Evolutionary conservation across 1,140 invertebrate genomes (phyloP).

Genomic region (Lutraria rhynchaena): DNA sequence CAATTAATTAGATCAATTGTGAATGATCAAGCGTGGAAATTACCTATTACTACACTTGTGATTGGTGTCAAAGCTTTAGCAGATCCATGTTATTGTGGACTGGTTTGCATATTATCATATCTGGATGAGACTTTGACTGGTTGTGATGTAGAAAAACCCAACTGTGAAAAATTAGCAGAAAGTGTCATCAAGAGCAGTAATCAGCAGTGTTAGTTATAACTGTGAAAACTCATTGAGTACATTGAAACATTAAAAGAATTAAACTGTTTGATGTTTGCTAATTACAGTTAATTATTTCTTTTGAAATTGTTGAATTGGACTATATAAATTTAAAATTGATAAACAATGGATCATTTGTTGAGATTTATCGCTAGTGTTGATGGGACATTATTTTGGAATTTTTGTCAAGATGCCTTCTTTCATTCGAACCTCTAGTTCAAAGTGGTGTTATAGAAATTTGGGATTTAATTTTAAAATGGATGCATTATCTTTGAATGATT

Average conservation of each 20-base stretch:
- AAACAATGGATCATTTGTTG: slow-evolving; percentile 26
- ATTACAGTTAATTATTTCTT: not conserved
- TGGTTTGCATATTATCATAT: slow-evolving; percentile 12
- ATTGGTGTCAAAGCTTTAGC: slow-evolving; percentile 23
- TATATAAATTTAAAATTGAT: slow-evolving; percentile 1
- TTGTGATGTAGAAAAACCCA: not conserved
- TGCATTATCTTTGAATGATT: slow-evolving; percentile 13
- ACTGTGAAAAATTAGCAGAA: slow-evolving; percentile 30
- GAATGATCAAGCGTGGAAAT: slow-evolving; percentile 17
- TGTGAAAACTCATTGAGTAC: not conserved
- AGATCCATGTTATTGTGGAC: slow-evolving; percentile 17
- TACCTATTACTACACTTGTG: slow-evolving; percentile 16
- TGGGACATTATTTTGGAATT: no score
- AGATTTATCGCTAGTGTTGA: not conserved
- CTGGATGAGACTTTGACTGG: not conserved
- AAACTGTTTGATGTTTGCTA: not conserved
- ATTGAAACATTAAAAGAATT: not conserved
- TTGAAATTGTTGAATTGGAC: not conserved
- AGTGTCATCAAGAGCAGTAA: slow-evolving; percentile 32
- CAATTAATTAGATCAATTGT: slow-evolving; percentile 3
- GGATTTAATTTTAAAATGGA: slow-evolving; percentile 15
- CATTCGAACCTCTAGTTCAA: not conserved
- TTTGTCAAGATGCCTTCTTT: slow-evolving; percentile 12
- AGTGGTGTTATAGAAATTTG: not conserved
- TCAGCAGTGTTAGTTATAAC: slow-evolving; percentile 7